Base-by-base conservation (phyloP, 2,113 vertebrate species). In the Eulemur macaco region DNA sequence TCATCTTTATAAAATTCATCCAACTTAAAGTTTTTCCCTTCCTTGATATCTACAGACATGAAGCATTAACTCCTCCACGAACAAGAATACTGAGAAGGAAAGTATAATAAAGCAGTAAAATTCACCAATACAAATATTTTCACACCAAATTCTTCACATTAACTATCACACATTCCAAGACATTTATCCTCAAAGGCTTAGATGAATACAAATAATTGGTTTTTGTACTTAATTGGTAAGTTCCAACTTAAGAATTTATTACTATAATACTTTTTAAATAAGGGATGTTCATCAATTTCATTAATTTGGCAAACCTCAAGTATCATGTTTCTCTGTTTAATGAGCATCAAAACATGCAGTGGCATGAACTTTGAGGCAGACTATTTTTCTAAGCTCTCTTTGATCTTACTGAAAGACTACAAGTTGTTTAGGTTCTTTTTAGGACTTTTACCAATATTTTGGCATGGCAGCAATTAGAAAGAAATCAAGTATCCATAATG, bases 91-190 rank as follows among this genome's bases (percentile, higher is more conserved):
- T 95, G 18, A 74, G 45, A 87, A 86, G 14, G 17, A 91, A 95
- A 89, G 63, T 74, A 54, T 12, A 96, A 80, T 63, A 69, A 96
- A 60, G 64, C 31, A 91, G 25, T 81, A 94, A 96, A 94, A 84
- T 71, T 92, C 58, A 96, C 10, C 39, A 93, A 80, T 39, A 63
- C 13, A 95, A 94, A 74, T 83, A 81, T 89, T 81, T 86, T 93
- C 78, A 89, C 18, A 92, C 10, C 13, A 86, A 39, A 74, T 73
- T 84, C 34, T 86, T 86, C 45, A 68, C 3, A 71, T 56, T 94
- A 92, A 94, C 42, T 52, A 39, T 37, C 81, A n/a, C 23, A 63
- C 14, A 21, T 73, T 84, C 31, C 8, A 77, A 90, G 54, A 89
- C 11, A 93, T 60, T 89, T 71, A 84, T 63, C 34, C 27, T 85